These are phyloP conservation scores for Chionomys nivalis DNA, from an alignment of 2,113 vertebrate genomes.

Conservation along the genomic window DNA sequence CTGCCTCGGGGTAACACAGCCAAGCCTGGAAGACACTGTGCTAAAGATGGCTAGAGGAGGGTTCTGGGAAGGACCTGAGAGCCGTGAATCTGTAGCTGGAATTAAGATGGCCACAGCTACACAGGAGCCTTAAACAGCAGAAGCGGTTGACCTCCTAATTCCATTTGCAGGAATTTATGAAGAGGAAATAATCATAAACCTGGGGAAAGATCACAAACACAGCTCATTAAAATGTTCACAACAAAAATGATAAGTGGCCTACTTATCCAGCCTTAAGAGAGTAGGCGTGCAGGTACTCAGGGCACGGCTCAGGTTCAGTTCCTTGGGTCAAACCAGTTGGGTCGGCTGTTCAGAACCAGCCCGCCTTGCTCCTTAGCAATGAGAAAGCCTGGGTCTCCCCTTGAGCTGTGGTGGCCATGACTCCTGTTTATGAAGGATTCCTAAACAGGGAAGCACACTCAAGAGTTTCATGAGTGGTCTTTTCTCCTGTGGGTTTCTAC, in stretches of 20 bases:
- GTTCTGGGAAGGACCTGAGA: fast-evolving
- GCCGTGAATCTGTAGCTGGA: neutral
- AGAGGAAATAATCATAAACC: slow-evolving; percentile 28
- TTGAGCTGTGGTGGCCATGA: neutral
- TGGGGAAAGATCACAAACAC: neutral
- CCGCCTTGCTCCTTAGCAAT: neutral
- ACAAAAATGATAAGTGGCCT: neutral
- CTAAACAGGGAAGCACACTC: fast-evolving
- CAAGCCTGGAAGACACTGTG: neutral
- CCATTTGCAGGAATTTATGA: slow-evolving; percentile 38
- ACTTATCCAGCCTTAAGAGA: neutral
- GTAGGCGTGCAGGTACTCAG: fast-evolving
- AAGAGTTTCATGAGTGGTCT: fast-evolving
- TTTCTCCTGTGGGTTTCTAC: neutral
- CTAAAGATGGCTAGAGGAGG: neutral
- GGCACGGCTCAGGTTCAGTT: neutral
- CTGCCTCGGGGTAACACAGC: neutral
- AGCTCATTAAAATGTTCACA: slow-evolving; percentile 27
- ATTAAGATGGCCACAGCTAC: fast-evolving
- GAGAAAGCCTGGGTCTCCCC: neutral
- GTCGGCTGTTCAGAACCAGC: neutral
- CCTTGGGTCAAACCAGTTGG: neutral
- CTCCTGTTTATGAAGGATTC: neutral
- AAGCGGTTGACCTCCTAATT: slow-evolving; percentile 20
- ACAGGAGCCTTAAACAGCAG: neutral